Evolutionary conservation across 92 coral and sea anemone species (phyloP).

Genomic region (Epizoanthus fatuus): DNA sequence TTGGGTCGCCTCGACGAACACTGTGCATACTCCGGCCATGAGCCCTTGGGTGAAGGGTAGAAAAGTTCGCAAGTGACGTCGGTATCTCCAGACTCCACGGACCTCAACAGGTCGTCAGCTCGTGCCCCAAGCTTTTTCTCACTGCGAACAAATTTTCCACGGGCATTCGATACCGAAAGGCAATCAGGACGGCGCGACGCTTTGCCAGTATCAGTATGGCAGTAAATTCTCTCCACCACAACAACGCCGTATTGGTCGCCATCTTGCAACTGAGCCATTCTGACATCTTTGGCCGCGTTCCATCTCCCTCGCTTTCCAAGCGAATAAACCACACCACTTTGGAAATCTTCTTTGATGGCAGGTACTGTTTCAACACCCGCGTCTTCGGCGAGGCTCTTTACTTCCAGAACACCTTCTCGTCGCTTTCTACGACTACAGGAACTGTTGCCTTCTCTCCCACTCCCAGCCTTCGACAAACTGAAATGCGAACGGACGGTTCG

Average conservation of each 20-base stretch:
- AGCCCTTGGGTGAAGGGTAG: not conserved
- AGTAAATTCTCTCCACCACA: constrained; percentile 20
- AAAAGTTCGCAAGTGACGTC: constrained; percentile 12
- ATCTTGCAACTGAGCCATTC: not conserved
- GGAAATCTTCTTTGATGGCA: constrained; percentile 21
- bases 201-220: constrained; percentile 3
- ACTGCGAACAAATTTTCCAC: constrained; percentile 12
- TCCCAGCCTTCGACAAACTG: not conserved
- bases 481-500: constrained; percentile 75
- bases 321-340: constrained; percentile 35
- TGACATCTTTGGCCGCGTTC: constrained; percentile 12
- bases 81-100: not conserved
- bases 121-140: constrained; percentile 21
- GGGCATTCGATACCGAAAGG: constrained; percentile 9
- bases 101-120: constrained; percentile 14
- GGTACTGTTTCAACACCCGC: not conserved
- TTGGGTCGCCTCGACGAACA: not conserved
- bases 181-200: not conserved
- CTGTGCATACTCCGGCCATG: constrained; percentile 1
- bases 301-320: constrained; percentile 41
- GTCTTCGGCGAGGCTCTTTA: not conserved
- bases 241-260: not conserved
- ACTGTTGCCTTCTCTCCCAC: not conserved
- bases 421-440: constrained; percentile 8
- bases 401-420: constrained; percentile 28